Evolutionary conservation across 2,797 vertebrate species (phyloP).

Genomic region (Hozukius guyotensis): DNA sequence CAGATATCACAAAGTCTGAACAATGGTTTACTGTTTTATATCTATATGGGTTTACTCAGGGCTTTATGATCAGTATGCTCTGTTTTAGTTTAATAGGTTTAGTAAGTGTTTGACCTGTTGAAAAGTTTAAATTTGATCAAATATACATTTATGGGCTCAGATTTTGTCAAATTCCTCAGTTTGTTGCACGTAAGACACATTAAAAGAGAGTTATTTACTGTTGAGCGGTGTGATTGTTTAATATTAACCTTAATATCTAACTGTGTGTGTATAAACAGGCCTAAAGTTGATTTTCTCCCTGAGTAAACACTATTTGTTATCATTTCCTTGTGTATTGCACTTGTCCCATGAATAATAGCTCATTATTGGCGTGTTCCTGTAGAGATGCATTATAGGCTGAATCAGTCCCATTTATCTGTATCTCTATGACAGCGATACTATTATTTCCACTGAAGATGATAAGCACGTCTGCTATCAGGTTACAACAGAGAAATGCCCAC

Average conservation of each 20-base stretch:
- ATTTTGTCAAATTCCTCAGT: not conserved
- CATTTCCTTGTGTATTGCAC: not conserved
- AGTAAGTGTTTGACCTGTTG: not conserved
- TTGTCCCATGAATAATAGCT: not conserved
- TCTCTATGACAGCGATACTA: slow-evolving; percentile 24
- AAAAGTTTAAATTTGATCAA: not conserved
- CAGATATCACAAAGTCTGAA: not conserved
- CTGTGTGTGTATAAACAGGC: not conserved
- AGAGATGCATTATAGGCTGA: not conserved
- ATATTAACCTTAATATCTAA: not conserved
- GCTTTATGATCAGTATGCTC: not conserved
- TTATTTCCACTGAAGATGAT: slow-evolving; percentile 6
- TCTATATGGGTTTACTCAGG: no score
- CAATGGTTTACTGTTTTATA: no score
- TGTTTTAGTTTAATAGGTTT: not conserved
- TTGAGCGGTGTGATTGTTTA: not conserved
- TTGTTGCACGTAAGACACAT: not conserved
- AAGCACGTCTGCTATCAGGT: not conserved
- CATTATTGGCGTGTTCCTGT: not conserved
- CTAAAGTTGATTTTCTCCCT: not conserved
- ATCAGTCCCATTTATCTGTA: not conserved
- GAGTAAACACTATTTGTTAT: not conserved
- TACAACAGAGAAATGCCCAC: slow-evolving; percentile 51
- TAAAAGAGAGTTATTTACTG: not conserved
- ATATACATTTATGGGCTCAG: not conserved